These are phyloP conservation scores for Probosciger aterrimus DNA, from an alignment of 2,113 vertebrate genomes.

Conservation along the genomic window DNA sequence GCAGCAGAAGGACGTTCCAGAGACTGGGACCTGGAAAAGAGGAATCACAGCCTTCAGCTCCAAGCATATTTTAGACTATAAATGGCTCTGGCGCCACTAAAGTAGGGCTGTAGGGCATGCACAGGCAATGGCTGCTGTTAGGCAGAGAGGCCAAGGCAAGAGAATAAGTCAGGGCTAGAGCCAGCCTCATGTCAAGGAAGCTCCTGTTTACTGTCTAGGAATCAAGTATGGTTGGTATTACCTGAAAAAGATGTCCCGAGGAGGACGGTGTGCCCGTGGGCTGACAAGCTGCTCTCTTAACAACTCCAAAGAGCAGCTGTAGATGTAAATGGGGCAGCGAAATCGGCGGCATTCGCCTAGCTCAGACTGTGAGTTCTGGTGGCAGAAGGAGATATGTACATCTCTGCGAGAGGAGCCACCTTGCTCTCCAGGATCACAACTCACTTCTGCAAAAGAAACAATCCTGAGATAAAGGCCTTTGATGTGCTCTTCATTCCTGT, in stretches of 20 bases:
- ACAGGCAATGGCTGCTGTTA: not conserved
- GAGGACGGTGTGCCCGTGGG: slow-evolving; percentile 74
- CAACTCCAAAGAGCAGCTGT: slow-evolving; percentile 89
- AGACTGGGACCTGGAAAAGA: slow-evolving; percentile 81
- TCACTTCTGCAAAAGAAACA: slow-evolving; percentile 50
- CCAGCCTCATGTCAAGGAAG: not conserved
- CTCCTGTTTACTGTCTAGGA: not conserved
- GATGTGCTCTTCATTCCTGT: rapidly evolving
- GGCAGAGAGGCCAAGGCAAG: not conserved
- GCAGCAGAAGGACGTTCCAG: slow-evolving; percentile 83
- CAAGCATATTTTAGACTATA: not conserved
- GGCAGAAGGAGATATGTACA: slow-evolving; percentile 73
- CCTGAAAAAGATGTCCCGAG: slow-evolving; percentile 89
- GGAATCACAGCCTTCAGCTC: not conserved
- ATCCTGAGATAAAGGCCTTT: not conserved
- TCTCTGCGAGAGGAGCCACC: slow-evolving; percentile 74
- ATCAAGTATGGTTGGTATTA: slow-evolving; percentile 33
- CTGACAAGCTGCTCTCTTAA: slow-evolving; percentile 89
- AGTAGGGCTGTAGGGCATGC: not conserved
- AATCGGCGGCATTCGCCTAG: slow-evolving; percentile 72
- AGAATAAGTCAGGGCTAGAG: not conserved
- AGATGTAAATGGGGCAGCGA: slow-evolving; percentile 90
- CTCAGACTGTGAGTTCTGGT: slow-evolving; percentile 80
- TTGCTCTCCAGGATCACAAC: slow-evolving; percentile 72
- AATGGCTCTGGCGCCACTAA: not conserved